Base-by-base conservation (phyloP, 2,797 vertebrate species). In the Neomorphus geoffroyi region DNA sequence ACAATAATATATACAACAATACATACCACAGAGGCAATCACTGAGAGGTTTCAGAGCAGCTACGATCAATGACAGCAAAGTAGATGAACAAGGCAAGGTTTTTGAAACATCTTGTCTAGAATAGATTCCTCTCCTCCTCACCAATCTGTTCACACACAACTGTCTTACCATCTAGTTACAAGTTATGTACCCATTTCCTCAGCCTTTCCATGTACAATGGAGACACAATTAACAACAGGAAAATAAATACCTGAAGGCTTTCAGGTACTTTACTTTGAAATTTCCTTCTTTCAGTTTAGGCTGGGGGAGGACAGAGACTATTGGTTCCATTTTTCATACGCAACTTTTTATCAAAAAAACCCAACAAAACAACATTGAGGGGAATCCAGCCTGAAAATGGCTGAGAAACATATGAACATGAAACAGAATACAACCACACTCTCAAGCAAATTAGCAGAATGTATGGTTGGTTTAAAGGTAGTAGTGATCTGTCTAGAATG, bases 1-100 rank as follows among this genome's bases (percentile, higher is more conserved):
- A 37, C 1, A 0, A n/a, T n/a, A n/a, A n/a, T n/a, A n/a, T n/a
- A n/a, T n/a, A 15, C 46, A 78, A 16, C 3, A 71, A 4, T 6
- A 33, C 1, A 4, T 7, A 27, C 13, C 17, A 9, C 0, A 45
- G 2, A 11, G 43, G 24, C 35, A 54, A 39, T n/a, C 46, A 61
- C 18, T 3, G 18, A 37, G 60, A 70, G 24, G 30, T 61, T 70
- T 43, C 18, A 62, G 12, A 64, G 64, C 8, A 85, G 60, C 60
- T 50, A 43, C 33, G 37, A 41, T 23, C 51, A 87, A 27, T n/a
- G 30, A 50, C 0, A 1, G 32, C 8, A 45, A n/a, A 39, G 74
- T 16, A 46, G 17, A 12, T 24, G 54, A 80, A 67, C 18, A 53
- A 57, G 7, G 22, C 11, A 65, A 67, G 18, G 56, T 23, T 80